Conservation (phyloP, 2,888 invertebrate genomes). For the Drosophila paucipuncta region DNA sequence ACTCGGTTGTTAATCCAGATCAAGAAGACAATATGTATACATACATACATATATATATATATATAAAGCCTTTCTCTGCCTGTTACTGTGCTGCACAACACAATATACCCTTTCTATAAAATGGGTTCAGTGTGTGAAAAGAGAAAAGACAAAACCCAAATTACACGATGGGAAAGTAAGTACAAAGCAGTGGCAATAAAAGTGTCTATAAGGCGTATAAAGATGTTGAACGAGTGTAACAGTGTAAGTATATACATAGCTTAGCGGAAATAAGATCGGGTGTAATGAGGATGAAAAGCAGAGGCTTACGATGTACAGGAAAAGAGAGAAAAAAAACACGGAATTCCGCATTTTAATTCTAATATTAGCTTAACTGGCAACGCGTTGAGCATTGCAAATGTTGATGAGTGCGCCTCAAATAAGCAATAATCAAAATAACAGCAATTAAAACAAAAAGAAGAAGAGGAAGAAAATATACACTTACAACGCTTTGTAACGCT, state of each 20-base stretch:
- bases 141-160: slow-evolving; percentile 5
- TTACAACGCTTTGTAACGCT: slow-evolving; percentile 27
- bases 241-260: background rate
- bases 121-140: background rate
- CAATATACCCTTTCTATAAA: background rate
- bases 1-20: background rate
- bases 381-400: slow-evolving; percentile 22
- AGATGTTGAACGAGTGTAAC: background rate
- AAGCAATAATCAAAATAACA: background rate
- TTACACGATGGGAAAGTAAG: slow-evolving; percentile 41
- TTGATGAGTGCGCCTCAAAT: background rate
- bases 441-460: background rate
- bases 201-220: background rate
- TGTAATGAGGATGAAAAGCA: slow-evolving; percentile 5
- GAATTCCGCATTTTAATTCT: slow-evolving; percentile 45
- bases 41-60: background rate
- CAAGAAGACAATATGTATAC: background rate
- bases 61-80: background rate
- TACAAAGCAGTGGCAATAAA: slow-evolving; percentile 10
- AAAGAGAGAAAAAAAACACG: slow-evolving; percentile 9
- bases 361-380: slow-evolving; percentile 23
- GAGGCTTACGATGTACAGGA: background rate
- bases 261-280: slow-evolving; percentile 25
- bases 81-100: background rate
- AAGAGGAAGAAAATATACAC: background rate